Base-by-base conservation (phyloP, 1,140 invertebrate genomes). In the Xylocopa sonorina region DNA sequence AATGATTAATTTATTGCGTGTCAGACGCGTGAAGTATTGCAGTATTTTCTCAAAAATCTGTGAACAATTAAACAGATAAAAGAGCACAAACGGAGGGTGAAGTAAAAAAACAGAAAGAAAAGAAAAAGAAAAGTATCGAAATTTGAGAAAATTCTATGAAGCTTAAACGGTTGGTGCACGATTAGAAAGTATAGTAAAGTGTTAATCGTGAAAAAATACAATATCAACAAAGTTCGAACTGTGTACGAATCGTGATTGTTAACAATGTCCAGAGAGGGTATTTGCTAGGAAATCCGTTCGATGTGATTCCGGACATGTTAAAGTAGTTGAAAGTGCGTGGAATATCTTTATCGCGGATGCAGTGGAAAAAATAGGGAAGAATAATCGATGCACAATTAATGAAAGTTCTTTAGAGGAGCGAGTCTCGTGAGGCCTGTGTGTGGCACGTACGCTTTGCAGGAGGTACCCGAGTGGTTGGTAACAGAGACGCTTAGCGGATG, bases 401-500 rank as follows among this genome's bases (percentile, higher is more conserved):
- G 71, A 57, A 75, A 75, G 68, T 48, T n/a, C n/a, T n/a, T n/a
- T 73, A n/a, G 24, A 66, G 50, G 62, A 80, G 51, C n/a, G 75
- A 55, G 50, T 55, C 41, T 57, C 16, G 71, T n/a, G 60, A 73
- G 63, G 34, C 6, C 29, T 27, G 68, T 46, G 71, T 27, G 68
- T 46, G 71, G 43, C 58, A 63, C 78, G 71, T 72, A 74, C 41
- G 63, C 72, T 62, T 71, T 63, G 78, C 80, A 75, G 81, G 78
- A 83, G 81, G 79, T 74, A 80, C 82, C 50, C 81, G 66, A 72
- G 83, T 83, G 74, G 83, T 84, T 84, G 82, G 83, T 76, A 80
- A 84, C 83, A 84, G 80, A 84, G 87, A 88, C 87, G 82, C 78
- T 83, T 78, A 80, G 68, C 80, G 79, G 85, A 78, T 77, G 77